These are phyloP conservation scores for Numenius arquata DNA, from an alignment of 2,113 vertebrate species.

Conservation along the genomic window DNA sequence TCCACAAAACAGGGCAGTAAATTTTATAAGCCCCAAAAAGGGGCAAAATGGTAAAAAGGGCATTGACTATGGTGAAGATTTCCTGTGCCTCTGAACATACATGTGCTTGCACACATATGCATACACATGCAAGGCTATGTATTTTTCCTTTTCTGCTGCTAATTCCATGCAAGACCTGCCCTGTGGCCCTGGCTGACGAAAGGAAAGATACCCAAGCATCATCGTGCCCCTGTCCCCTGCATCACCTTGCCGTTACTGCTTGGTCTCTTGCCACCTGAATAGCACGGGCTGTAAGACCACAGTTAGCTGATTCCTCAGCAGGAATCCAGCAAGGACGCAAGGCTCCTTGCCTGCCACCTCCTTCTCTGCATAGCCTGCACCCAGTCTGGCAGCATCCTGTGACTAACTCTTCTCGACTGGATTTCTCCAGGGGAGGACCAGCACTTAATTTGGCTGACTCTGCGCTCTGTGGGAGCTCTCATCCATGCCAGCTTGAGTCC, in stretches of 20 bases:
- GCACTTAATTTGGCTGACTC: slow-evolving; percentile 47
- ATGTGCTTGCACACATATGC: background rate
- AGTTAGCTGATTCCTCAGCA: background rate
- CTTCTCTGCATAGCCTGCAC: background rate
- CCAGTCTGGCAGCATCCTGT: slow-evolving; percentile 42
- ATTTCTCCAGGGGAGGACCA: slow-evolving; percentile 52
- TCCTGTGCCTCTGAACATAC: background rate
- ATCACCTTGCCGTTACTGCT: background rate
- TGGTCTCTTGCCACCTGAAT: background rate
- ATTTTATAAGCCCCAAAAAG: background rate
- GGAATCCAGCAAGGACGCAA: background rate
- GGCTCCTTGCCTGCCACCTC: background rate
- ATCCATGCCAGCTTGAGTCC: slow-evolving; percentile 52
- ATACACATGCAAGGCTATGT: accelerated
- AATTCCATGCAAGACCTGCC: background rate
- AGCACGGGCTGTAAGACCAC: background rate
- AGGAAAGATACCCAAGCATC: background rate
- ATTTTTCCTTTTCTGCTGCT: background rate
- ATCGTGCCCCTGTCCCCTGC: accelerated
- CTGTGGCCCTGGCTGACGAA: background rate
- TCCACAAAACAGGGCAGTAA: background rate
- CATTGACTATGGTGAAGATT: background rate
- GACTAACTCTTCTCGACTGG: slow-evolving; percentile 48
- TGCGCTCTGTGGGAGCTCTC: slow-evolving; percentile 35
- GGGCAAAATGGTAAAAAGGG: background rate